These are phyloP conservation scores for Eristalis tenax DNA, from an alignment of 2,888 invertebrate species.

Conservation along the genomic window DNA sequence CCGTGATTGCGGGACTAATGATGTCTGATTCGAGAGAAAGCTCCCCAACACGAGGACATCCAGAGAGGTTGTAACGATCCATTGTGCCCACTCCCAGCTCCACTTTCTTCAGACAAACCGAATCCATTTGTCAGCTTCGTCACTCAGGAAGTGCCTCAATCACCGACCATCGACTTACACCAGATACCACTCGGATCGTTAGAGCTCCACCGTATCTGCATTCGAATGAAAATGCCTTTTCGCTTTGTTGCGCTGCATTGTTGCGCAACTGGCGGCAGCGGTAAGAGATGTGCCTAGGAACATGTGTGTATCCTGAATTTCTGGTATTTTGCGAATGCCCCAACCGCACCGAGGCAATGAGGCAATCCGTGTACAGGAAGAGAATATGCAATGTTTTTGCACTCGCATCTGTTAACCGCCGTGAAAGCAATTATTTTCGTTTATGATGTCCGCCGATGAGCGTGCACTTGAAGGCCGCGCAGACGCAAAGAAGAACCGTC, in stretches of 20 bases:
- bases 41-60: too few species aligned
- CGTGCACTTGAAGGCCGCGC: not conserved
- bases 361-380: not conserved
- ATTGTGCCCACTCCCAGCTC: too few species aligned
- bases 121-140: not conserved
- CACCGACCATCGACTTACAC: not conserved
- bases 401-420: not conserved
- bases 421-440: not conserved
- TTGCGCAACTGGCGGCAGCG: not conserved
- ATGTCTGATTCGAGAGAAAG: too few species aligned
- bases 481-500: not conserved
- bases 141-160: not conserved
- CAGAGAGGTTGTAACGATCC: too few species aligned
- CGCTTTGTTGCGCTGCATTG: not conserved
- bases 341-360: not conserved
- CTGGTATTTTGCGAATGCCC: slow-evolving; percentile 12
- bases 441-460: not conserved
- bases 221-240: not conserved
- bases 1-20: too few species aligned
- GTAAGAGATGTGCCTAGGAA: not conserved
- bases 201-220: not conserved
- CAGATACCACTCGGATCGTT: not conserved
- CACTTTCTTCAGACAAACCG: not conserved
- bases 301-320: slow-evolving; percentile 13
- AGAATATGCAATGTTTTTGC: not conserved